Evolutionary conservation across 2,113 vertebrate genomes (phyloP).

Genomic region (Cyprinus carpio): DNA sequence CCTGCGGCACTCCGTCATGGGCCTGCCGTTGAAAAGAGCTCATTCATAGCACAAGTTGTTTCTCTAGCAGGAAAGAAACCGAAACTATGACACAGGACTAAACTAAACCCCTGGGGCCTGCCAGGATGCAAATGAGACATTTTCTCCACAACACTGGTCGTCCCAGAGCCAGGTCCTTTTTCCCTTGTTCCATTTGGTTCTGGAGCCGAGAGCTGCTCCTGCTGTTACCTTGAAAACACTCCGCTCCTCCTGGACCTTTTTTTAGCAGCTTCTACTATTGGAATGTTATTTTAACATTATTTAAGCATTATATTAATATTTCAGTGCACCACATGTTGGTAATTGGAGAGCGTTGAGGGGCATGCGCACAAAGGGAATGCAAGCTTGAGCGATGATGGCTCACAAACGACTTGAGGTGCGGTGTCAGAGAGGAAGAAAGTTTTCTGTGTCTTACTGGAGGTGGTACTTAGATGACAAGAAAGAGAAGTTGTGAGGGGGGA

Average conservation of each 20-base stretch:
- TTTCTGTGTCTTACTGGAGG: conserved; percentile 71
- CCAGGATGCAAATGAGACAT: conserved; percentile 51
- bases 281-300: conserved; percentile 34
- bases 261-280: neutral
- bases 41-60: conserved; percentile 28
- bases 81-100: conserved; percentile 56
- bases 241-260: neutral
- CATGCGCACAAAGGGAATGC: conserved; percentile 6
- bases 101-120: conserved; percentile 30
- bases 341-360: neutral
- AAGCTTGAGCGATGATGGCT: conserved; percentile 26
- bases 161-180: neutral
- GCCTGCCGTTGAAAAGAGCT: conserved; percentile 45
- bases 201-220: neutral
- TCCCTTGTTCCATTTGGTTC: neutral
- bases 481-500: conserved; percentile 59
- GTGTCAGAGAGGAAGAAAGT: conserved; percentile 62
- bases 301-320: conserved; percentile 32
- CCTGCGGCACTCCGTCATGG: conserved; percentile 39
- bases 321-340: neutral
- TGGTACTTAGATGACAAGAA: conserved; percentile 59
- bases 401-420: conserved; percentile 52
- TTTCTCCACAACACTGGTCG: conserved; percentile 39
- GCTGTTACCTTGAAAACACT: conserved; percentile 32
- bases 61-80: conserved; percentile 52